These are phyloP conservation scores for Lagorchestes hirsutus DNA, from an alignment of 2,797 vertebrate genomes.

Conservation along the genomic window DNA sequence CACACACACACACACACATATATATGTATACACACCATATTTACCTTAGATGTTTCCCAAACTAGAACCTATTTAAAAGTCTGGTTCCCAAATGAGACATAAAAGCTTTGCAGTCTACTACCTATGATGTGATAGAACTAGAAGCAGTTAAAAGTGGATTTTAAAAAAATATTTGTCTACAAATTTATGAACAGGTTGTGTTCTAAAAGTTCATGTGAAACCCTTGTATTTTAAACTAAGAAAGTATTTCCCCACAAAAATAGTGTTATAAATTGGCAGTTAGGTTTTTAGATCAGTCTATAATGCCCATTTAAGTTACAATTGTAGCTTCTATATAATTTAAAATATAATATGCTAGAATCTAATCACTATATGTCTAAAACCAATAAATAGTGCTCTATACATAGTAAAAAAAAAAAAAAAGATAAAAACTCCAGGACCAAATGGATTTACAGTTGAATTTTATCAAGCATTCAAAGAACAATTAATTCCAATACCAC, in stretches of 20 bases:
- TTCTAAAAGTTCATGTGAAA: conserved; percentile 30
- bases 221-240: neutral
- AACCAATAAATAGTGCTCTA: conserved; percentile 17
- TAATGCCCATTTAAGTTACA: conserved; percentile 17
- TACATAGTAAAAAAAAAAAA: neutral
- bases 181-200: conserved; percentile 13
- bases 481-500: neutral
- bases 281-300: conserved; percentile 22
- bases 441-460: no score
- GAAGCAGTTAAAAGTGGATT: neutral
- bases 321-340: conserved; percentile 5
- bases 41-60: conserved; percentile 17
- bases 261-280: neutral
- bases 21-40: neutral
- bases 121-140: conserved; percentile 5
- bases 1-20: neutral
- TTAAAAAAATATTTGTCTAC: neutral
- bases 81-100: conserved; percentile 35
- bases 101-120: conserved; percentile 9
- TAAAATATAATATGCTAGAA: neutral
- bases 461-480: no score
- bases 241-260: conserved; percentile 43
- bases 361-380: conserved; percentile 28
- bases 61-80: conserved; percentile 50
- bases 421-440: no score